Base-by-base conservation (phyloP, 2,888 invertebrate genomes). In the Desoria tigrina region DNA sequence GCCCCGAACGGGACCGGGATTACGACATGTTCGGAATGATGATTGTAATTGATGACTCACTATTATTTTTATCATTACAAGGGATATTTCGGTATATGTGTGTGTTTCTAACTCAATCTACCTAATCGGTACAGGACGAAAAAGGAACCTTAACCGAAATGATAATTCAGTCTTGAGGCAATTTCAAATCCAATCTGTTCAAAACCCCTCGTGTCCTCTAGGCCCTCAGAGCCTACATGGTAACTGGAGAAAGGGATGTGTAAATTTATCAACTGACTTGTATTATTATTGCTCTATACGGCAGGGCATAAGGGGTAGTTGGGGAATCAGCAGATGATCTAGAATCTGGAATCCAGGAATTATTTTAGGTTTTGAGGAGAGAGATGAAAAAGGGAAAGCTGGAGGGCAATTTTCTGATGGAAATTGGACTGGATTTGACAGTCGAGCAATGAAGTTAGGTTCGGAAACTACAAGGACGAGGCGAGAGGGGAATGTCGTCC, bases 161-260 rank as follows among this genome's bases (percentile, higher is more conserved):
- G 45, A 45, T 45, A 45, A 45, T 51, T 26, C 24, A 7, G 18
- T 51, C 51, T 26, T 4, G 7, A 51, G 51, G 24, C 51, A 51
- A 51, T 51, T 51, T 51, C 51, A 23, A 51, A 51, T 51, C 51
- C 51, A 51, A 51, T 51, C 45, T 45, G 16, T 45, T 21, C 45
- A 39, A 39, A n/a, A n/a, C n/a, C n/a, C n/a, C n/a, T n/a, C n/a
- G n/a, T n/a, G n/a, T n/a, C n/a, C n/a, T n/a, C n/a, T n/a, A n/a
- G n/a, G n/a, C n/a, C 6, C 32, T 32, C 32, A 32, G 32, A 45
- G 9, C 45, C 45, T 21, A 11, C 16, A 45, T 6, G 16, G 16
- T 21, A 45, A 45, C 6, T 45, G 45, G 45, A 21, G 21, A 45
- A 45, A 45, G 45, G 45, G 45, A 21, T 45, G 11, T 32, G 32